Percentiles rank a stretch among this genome's conserved stretches.
Conservation (phyloP, 2,797 vertebrate species). For the Poecilia gillii region DNA sequence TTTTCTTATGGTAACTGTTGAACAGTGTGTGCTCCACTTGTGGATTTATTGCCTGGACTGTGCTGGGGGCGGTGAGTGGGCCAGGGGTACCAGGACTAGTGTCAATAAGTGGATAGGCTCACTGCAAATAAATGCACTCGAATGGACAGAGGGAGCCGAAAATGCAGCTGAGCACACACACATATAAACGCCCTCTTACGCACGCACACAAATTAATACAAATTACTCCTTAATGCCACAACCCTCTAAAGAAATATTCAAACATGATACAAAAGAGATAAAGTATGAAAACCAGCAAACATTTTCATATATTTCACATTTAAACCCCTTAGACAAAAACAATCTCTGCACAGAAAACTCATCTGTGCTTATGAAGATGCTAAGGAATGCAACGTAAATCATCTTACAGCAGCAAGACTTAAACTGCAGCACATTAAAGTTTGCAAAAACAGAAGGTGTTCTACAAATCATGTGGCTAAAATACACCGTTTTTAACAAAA, state of each 20-base stretch:
- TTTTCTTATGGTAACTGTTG: conserved; percentile 79
- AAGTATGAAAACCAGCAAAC: background rate
- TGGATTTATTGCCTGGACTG: conserved; percentile 84
- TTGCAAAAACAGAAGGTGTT: background rate
- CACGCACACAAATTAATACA: conserved; percentile 3
- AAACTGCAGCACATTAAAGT: background rate
- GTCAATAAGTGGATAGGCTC: conserved; percentile 83
- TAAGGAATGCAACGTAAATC: background rate
- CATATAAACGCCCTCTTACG: background rate
- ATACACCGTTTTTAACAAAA: conserved; percentile 18
- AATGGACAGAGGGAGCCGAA: conserved; percentile 64
- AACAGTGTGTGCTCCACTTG: conserved; percentile 78
- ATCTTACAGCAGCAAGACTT: background rate
- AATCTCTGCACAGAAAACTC: background rate
- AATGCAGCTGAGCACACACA: conserved; percentile 81
- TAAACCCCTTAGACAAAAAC: background rate
- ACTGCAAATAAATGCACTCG: conserved; percentile 76
- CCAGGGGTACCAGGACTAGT: conserved; percentile 68
- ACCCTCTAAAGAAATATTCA: background rate
- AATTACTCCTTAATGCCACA: background rate
- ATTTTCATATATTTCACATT: background rate
- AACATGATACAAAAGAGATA: background rate
- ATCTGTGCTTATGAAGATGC: background rate
- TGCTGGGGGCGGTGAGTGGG: conserved; percentile 56
- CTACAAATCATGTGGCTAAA: background rate